phyloP scores from a whole-genome alignment of 2,888 invertebrate species.

The Zhuqinia jingwanae region DNA sequence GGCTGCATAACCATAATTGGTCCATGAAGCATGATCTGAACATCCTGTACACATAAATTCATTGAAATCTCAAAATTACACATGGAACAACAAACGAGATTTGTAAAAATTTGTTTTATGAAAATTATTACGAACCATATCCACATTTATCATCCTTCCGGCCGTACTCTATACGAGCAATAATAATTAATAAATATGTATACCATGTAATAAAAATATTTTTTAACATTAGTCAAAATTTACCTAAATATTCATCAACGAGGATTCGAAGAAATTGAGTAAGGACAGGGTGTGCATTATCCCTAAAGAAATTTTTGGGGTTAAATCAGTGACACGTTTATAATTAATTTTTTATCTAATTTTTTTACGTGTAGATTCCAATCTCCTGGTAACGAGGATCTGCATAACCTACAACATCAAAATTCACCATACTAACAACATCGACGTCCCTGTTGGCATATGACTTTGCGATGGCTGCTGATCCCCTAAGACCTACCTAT shows the following conservation, averaged over 20 bases:
- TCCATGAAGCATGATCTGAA: conserved; percentile 68
- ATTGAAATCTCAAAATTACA: no score
- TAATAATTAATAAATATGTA: no score
- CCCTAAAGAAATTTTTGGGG: no score
- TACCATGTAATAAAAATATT: no score
- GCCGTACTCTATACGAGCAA: no score
- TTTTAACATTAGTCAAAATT: no score
- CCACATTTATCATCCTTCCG: conserved; percentile 28
- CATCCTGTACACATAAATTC: conserved; percentile 57
- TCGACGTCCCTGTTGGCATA: conserved; percentile 46
- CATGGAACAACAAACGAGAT: no score
- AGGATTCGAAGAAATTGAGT: conserved; percentile 59
- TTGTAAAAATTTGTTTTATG: not conserved
- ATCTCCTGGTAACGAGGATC: conserved; percentile 9
- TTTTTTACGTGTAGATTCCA: conserved; percentile 64
- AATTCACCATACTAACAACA: conserved; percentile 72
- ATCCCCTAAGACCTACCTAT: conserved; percentile 71
- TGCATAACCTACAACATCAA: conserved; percentile 52
- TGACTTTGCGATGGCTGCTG: conserved; percentile 55
- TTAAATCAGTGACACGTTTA: no score
- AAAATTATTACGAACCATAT: conserved; percentile 12
- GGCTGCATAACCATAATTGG: conserved; percentile 55
- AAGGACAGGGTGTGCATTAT: conserved; percentile 55
- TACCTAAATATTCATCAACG: conserved; percentile 65
- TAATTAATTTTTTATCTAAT: no score